Percentiles rank a stretch among this genome's conserved stretches.
Evolutionary conservation across 1,140 invertebrate species (phyloP).

Genomic region (Conus ventricosus): DNA sequence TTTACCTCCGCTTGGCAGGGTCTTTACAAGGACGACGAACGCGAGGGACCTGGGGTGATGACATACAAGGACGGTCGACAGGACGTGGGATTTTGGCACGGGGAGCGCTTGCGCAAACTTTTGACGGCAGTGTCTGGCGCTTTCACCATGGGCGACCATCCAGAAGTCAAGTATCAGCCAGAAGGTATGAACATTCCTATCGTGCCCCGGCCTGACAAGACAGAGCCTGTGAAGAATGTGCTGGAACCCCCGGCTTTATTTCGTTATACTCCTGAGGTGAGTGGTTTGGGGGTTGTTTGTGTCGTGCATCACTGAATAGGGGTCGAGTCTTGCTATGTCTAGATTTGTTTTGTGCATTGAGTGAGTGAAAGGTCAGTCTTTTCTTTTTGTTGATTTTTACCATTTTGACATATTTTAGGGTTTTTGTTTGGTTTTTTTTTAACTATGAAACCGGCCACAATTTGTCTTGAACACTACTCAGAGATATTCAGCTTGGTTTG

Average conservation of each 20-base stretch:
- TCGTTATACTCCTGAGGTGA: constrained; percentile 50
- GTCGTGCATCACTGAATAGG: too few relatives aligned
- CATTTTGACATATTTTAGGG: too few relatives aligned
- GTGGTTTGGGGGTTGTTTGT: not conserved
- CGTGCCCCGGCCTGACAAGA: not conserved
- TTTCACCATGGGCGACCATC: constrained; percentile 67
- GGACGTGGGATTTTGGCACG: constrained; percentile 72
- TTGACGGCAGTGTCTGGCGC: constrained; percentile 55
- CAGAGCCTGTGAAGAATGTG: constrained; percentile 39
- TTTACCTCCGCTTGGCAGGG: constrained; percentile 54
- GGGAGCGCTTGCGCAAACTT: constrained; percentile 69
- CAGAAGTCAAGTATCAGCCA: constrained; percentile 66
- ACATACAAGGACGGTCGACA: constrained; percentile 68
- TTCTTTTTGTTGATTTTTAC: too few relatives aligned
- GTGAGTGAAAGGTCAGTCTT: too few relatives aligned
- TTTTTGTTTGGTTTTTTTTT: too few relatives aligned
- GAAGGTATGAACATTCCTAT: constrained; percentile 47
- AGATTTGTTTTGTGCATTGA: too few relatives aligned
- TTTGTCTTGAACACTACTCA: too few relatives aligned
- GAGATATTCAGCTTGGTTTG: too few relatives aligned
- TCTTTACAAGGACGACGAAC: constrained; percentile 71
- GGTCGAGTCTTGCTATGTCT: too few relatives aligned
- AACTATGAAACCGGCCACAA: too few relatives aligned
- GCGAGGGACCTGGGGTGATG: constrained; percentile 71
- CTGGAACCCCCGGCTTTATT: constrained; percentile 48